Percentiles rank a stretch among this genome's conserved stretches.
Conservation (phyloP, 2,113 vertebrate genomes). For the Synodontis membranacea region DNA sequence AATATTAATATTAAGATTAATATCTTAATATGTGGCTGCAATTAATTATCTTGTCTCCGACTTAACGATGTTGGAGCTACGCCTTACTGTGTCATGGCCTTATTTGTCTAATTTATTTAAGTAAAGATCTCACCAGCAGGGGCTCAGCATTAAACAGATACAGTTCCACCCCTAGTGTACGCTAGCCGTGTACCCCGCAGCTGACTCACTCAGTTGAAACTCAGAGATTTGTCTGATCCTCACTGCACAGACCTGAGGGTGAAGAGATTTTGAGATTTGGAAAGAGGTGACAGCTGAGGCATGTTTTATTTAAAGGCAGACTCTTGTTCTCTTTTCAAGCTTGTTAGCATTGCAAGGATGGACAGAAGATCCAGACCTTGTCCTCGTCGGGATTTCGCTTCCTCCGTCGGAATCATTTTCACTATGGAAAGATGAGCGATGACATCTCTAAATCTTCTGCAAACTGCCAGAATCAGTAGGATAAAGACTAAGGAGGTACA, state of each 20-base stretch:
- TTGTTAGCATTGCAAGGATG: slow-evolving; percentile 13
- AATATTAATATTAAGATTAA: no score
- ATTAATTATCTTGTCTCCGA: background rate
- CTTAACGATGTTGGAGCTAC: background rate
- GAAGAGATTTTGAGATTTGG: background rate
- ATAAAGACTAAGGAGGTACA: background rate
- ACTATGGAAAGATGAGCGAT: background rate
- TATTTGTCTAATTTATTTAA: background rate
- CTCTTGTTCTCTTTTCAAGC: background rate
- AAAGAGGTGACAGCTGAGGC: background rate
- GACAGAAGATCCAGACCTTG: background rate
- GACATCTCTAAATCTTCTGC: background rate
- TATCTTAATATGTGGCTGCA: background rate
- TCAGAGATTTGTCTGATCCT: slow-evolving; percentile 14
- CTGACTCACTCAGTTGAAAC: background rate
- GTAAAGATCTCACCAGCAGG: background rate
- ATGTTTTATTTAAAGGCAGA: background rate
- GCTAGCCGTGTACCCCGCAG: no score
- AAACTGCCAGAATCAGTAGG: background rate
- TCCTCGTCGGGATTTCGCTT: background rate
- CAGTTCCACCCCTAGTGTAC: background rate
- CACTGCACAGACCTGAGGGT: background rate
- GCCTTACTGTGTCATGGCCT: background rate
- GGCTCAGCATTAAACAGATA: background rate
- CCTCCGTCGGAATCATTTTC: background rate